Base-by-base conservation (phyloP, 2,113 vertebrate species). In the Stercorarius parasiticus region DNA sequence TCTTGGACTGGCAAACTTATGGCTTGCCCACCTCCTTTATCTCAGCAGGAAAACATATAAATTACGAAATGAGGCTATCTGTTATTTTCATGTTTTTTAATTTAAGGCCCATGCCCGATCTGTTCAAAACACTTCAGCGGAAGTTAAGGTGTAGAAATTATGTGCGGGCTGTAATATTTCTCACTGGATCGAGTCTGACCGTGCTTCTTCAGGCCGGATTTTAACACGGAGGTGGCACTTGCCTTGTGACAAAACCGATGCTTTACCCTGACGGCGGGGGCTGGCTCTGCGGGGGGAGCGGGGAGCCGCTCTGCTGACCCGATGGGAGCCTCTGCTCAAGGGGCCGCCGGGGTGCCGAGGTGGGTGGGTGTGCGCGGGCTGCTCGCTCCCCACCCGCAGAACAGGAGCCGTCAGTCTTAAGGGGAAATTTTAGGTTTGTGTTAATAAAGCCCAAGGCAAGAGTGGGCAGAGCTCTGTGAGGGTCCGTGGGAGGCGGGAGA, bases 311-410 rank as follows among this genome's bases (percentile, higher is more conserved):
- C 36, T 26, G 61, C 62, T 22, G 83, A 6, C 59, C 34, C 10
- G 1, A 7, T 1, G 2, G 26, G 22, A 6, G 36, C 16, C 36
- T 9, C 47, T 22, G 49, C 49, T 49, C 65, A 15, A 6, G 3
- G 30, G 4, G 45, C 38, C 53, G 6, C 15, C 19, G 0, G 21
- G 55, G 3, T 9, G 65, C 42, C 3, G 9, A 50, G 40, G 88
- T 38, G 88, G 67, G 62, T 16, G 8, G 13, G 3, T 6, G 9
- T 7, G 47, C 10, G 8, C 32, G 2, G 80, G 64, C 56, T 32
- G 30, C 3, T 15, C 14, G 1, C 1, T 27, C 42, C 50, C 55
- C 38, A 2, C 2, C 40, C 17, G 12, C 23, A 15, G 32, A 18
- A 5, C 18, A 67, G 45, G 10, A 43, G 26, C 47, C 19, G 4